These are phyloP conservation scores for Pica pica DNA, from an alignment of 2,113 vertebrate species.

Conservation along the genomic window DNA sequence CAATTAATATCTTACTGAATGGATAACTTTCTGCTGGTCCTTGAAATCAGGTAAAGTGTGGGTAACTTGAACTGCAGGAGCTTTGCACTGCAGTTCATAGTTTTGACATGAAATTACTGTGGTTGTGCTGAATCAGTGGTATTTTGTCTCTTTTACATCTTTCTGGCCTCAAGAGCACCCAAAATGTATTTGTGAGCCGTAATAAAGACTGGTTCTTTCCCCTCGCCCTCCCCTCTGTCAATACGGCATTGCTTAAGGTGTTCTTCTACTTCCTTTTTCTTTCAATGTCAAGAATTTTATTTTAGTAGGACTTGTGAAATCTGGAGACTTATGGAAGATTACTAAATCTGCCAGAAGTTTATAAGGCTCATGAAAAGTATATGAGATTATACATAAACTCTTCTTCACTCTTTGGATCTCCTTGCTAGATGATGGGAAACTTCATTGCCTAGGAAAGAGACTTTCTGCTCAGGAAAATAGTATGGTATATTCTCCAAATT, in stretches of 20 bases:
- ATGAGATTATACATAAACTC: background rate
- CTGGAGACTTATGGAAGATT: background rate
- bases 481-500: background rate
- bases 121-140: background rate
- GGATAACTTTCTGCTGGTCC: background rate
- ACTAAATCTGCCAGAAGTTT: slow-evolving; percentile 23
- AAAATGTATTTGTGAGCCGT: background rate
- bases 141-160: background rate
- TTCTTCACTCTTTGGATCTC: background rate
- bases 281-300: background rate
- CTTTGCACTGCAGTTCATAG: background rate
- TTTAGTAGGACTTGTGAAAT: background rate
- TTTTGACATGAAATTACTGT: background rate
- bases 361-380: background rate
- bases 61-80: background rate
- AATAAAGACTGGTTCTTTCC: background rate
- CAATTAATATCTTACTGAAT: background rate
- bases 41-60: background rate
- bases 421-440: background rate
- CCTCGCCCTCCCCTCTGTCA: background rate
- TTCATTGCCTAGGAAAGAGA: background rate
- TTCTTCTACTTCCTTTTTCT: background rate
- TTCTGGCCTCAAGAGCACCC: background rate
- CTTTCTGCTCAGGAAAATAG: background rate
- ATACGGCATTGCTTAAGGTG: background rate